Evolutionary conservation across 2,113 vertebrate genomes (phyloP), one percentile per base, ranked within the genome.

Genomic region (Corydoras sp.): DNA sequence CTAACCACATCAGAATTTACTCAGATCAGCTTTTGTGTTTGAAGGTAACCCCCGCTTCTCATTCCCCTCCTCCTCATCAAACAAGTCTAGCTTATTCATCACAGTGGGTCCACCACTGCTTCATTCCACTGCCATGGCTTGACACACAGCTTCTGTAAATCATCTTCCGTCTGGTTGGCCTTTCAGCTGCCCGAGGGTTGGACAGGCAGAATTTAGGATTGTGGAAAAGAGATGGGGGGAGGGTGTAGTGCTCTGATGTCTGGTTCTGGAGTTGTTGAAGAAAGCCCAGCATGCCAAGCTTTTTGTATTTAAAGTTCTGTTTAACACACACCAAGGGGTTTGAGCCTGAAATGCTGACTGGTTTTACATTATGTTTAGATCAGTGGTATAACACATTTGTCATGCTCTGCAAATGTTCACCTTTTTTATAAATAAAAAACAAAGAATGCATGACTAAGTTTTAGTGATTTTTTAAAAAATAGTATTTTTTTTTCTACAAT

Each of bases 271-370:
- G 18, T 24, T 24, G 18, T 24, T 24, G 18, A 24, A 24, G 18
- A 24, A 87, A 82, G 65, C 83, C 86, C 86, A 87, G 86, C 83
- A 72, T 68, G 70, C 73, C 54, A 72, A 83, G 82, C 83, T 86
- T 87, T 89, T 89, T 88, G 88, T 87, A 84, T 81, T 63, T 11
- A 31, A 43, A 60, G 79, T 67, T 81, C 80, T 84, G 81, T 83
- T 85, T 24, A 24, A 24, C 2, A 24, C 18, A 24, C 18, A 24
- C 18, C 18, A 24, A 24, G 18, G 18, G 18, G 18, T 1, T 24
- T 24, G 18, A 24, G 18, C 18, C 18, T 24, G 18, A 24, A 24
- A 24, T 24, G 18, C 18, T 24, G 18, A 24, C 18, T 24, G 18
- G 18, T 24, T 24, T 24, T 24, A 24, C 18, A 24, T 24, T 24